These are phyloP conservation scores for Allophyes oxyacanthae DNA, from an alignment of 2,888 invertebrate genomes.

Conservation along the genomic window DNA sequence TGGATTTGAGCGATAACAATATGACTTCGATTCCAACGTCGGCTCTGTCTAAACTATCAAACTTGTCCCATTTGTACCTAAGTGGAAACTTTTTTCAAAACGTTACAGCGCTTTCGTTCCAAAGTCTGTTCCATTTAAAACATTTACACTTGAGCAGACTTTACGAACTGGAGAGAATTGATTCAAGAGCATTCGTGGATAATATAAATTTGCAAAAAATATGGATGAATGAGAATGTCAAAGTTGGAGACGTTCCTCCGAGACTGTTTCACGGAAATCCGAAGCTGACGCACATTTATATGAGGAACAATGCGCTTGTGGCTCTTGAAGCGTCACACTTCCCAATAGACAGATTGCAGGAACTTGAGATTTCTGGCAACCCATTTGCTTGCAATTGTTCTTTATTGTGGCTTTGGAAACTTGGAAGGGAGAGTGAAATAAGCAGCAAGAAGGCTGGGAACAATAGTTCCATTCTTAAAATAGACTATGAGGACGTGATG, in stretches of 20 bases:
- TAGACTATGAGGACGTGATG: constrained; percentile 89
- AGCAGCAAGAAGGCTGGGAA: constrained; percentile 77
- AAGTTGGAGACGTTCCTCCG: constrained; percentile 93
- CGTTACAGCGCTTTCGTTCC: constrained; percentile 93
- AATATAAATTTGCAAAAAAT: constrained; percentile 95
- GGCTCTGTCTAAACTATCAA: constrained; percentile 93
- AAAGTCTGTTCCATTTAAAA: constrained; percentile 94
- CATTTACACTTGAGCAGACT: constrained; percentile 92
- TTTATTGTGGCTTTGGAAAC: constrained; percentile 95
- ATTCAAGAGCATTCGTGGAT: constrained; percentile 95
- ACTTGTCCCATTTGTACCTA: constrained; percentile 93
- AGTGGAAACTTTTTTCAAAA: constrained; percentile 94
- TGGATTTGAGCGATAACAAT: constrained; percentile 95
- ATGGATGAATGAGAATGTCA: constrained; percentile 93
- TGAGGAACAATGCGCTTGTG: constrained; percentile 93
- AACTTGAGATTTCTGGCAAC: constrained; percentile 94
- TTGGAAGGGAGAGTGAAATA: constrained; percentile 85
- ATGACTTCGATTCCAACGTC: constrained; percentile 93
- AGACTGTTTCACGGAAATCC: constrained; percentile 95
- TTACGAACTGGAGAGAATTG: constrained; percentile 91
- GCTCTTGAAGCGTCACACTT: constrained; percentile 94
- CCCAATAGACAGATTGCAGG: constrained; percentile 93
- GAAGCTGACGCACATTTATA: constrained; percentile 92
- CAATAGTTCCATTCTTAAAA: constrained; percentile 78
- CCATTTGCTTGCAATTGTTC: constrained; percentile 96